These are phyloP conservation scores for Stegana nigrithorax DNA, from an alignment of 2,888 invertebrate species.

Conservation along the genomic window DNA sequence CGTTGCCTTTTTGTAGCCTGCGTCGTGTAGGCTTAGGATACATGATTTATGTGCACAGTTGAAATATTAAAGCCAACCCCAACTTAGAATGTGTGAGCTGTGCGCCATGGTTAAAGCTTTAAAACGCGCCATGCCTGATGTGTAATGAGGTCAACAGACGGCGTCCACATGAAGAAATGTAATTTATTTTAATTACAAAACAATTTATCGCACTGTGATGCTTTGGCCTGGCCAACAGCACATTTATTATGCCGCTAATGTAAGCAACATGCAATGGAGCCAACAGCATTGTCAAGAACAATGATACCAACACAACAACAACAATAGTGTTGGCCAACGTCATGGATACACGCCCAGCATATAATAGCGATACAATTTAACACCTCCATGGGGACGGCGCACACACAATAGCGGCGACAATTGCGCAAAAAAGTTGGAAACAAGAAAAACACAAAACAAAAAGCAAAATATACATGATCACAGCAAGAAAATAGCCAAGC, in stretches of 20 bases:
- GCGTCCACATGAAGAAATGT: constrained; percentile 30
- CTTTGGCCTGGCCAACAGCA: not conserved
- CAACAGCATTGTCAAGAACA: constrained; percentile 2
- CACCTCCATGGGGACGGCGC: too few species aligned
- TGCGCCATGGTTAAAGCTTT: not conserved
- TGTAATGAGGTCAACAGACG: constrained; percentile 36
- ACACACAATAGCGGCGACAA: too few species aligned
- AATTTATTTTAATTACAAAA: constrained; percentile 18
- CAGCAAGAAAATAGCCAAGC: not conserved
- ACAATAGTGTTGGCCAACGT: too few species aligned
- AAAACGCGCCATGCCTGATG: constrained; percentile 37
- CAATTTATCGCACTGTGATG: constrained; percentile 4
- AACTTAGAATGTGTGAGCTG: not conserved
- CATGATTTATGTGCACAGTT: constrained; percentile 22
- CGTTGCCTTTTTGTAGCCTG: not conserved
- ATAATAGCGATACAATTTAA: not conserved
- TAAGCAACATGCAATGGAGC: constrained; percentile 3
- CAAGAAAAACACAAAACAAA: not conserved
- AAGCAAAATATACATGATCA: not conserved
- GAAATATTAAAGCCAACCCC: not conserved
- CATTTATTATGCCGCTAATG: constrained; percentile 16
- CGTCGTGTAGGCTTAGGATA: not conserved
- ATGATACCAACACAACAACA: not conserved
- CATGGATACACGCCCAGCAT: too few species aligned
- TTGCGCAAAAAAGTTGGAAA: not conserved